Conservation (phyloP, 2,113 vertebrate genomes). For the Burhinus bistriatus region DNA sequence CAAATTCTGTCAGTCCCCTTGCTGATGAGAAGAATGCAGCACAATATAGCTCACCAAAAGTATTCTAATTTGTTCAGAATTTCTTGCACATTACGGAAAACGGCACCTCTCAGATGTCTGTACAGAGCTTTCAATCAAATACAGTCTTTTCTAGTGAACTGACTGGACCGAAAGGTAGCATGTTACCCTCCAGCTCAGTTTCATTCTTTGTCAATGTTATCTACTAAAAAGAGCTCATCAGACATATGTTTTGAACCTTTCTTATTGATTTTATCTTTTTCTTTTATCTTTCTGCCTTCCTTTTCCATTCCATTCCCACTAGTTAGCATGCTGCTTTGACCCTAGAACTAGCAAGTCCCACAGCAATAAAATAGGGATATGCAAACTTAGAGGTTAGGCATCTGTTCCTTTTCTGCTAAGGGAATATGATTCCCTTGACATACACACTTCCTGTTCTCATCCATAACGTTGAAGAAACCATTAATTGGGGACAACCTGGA, state of each 20-base stretch:
- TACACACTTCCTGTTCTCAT: background rate
- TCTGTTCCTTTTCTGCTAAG: background rate
- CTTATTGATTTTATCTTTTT: background rate
- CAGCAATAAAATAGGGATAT: background rate
- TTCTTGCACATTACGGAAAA: background rate
- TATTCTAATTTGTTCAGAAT: background rate
- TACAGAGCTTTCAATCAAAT: background rate
- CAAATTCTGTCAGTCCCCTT: background rate
- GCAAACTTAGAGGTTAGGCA: background rate
- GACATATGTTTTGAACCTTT: background rate
- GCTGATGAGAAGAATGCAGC: background rate
- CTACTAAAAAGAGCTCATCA: background rate
- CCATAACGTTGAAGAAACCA: background rate
- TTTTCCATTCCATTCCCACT: background rate
- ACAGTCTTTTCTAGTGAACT: background rate
- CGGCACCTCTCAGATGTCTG: background rate
- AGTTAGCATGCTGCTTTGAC: constrained; percentile 1
- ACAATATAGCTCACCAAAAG: background rate
- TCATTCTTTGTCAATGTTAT: background rate
- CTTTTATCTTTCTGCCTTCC: background rate
- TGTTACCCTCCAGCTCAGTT: background rate
- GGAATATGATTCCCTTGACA: background rate
- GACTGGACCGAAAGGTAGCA: background rate
- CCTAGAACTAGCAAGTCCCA: background rate
- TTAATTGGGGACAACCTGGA: background rate